Conservation (phyloP, 2,888 invertebrate species). For the Brachyptera risi region DNA sequence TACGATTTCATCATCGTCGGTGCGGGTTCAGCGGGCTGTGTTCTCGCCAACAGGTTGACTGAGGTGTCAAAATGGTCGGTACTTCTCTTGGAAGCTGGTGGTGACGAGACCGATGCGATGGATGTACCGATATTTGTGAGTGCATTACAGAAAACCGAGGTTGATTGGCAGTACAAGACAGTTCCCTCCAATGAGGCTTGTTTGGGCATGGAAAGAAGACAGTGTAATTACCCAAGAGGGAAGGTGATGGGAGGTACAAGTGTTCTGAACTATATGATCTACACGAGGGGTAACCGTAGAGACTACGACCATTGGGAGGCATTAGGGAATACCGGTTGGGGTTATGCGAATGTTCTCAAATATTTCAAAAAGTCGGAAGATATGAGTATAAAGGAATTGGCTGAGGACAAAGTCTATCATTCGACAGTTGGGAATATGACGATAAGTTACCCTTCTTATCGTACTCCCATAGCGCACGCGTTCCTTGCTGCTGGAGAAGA, state of each 20-base stretch:
- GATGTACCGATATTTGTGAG: constrained; percentile 85
- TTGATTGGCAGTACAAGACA: constrained; percentile 89
- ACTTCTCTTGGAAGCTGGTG: constrained; percentile 77
- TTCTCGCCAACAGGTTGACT: too few relatives aligned
- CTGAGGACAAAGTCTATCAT: constrained; percentile 30
- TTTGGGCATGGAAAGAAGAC: constrained; percentile 72
- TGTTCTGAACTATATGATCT: constrained; percentile 49
- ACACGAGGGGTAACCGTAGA: constrained; percentile 46
- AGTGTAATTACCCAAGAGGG: constrained; percentile 53
- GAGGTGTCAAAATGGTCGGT: too few relatives aligned
- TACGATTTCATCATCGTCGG: too few relatives aligned
- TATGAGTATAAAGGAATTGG: constrained; percentile 54
- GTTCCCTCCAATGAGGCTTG: constrained; percentile 78
- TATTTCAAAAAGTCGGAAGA: constrained; percentile 42
- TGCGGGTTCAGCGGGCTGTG: too few relatives aligned
- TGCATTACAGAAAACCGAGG: constrained; percentile 76
- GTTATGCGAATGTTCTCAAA: constrained; percentile 38
- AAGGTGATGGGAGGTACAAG: constrained; percentile 48
- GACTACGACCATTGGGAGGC: constrained; percentile 49
- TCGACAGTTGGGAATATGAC: not conserved
- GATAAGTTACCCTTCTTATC: not conserved
- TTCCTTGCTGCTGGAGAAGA: constrained; percentile 27
- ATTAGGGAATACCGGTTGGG: constrained; percentile 47
- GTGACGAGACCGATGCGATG: constrained; percentile 82
- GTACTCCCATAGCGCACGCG: constrained; percentile 20